Conservation (phyloP, 2,113 vertebrate species). For the Eptesicus fuscus region DNA sequence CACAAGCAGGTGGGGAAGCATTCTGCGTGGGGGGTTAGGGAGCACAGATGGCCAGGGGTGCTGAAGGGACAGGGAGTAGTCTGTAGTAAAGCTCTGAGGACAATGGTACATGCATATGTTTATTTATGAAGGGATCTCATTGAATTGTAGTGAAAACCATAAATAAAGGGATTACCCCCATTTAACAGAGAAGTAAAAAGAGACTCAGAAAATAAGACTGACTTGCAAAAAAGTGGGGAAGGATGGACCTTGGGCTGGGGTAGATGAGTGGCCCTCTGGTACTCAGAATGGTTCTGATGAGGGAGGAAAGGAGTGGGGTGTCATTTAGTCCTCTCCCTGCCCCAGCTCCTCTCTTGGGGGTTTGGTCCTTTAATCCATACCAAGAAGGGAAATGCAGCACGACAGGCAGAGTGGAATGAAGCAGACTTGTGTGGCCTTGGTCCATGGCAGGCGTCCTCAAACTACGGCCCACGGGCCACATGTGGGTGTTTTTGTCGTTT, state of each 20-base stretch:
- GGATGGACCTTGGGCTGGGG: not conserved
- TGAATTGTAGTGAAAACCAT: not conserved
- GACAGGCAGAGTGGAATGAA: not conserved
- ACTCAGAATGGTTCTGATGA: not conserved
- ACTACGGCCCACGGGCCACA: too few species aligned
- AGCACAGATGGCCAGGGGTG: not conserved
- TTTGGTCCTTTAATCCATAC: not conserved
- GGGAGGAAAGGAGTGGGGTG: too few species aligned
- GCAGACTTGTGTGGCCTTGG: not conserved
- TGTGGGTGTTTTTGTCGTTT: too few species aligned
- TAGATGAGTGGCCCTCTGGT: too few species aligned
- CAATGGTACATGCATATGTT: not conserved
- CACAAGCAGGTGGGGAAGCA: accelerated
- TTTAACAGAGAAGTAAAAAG: not conserved
- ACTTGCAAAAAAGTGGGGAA: not conserved
- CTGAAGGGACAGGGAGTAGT: too few species aligned
- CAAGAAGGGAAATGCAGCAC: not conserved
- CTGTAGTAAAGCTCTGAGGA: not conserved
- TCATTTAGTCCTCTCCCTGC: not conserved
- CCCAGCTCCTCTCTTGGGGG: not conserved
- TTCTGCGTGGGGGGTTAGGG: not conserved
- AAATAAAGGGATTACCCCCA: not conserved
- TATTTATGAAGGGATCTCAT: not conserved
- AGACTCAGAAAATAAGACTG: not conserved
- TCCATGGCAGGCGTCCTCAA: too few species aligned